Base-by-base conservation (phyloP, 2,113 vertebrate species). In the Drymodes brunneopygia region DNA sequence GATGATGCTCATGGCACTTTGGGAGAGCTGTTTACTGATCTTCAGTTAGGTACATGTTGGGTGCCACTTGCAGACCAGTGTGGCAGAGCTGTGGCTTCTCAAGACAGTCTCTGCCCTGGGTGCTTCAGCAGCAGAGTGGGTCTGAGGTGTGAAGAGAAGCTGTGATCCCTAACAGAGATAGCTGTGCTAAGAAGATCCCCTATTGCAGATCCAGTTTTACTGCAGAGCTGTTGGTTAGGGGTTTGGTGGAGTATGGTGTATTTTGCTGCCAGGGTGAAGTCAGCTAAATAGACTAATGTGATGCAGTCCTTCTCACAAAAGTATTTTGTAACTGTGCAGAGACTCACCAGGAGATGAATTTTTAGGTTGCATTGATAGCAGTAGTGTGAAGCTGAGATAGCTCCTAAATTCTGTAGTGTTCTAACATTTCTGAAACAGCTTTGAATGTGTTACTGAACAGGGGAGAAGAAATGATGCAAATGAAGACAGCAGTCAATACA, bases 31-130 rank as follows among this genome's bases (percentile, higher is more conserved):
- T 38, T 57, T 27, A 5, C 60, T 53, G 27, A 38, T 27, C 14
- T 48, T 56, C 38, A 21, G 16, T 45, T 47, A 21, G 8, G 9
- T 27, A 6, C 2, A 0, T 35, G 4, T 28, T 33, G 44, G 3
- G 7, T 65, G 29, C 28, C 28, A 3, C 29, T 29, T 53, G 45
- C 53, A 71, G 48, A 17, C 35, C 24, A 16, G 7, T 23, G 7
- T 16, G 22, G 15, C 45, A 45, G 19, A 12, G 16, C 33, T 54
- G 19, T 64, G 23, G 10, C 44, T 69, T 53, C 79, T 90, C 7
- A 15, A 60, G 31, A 10, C 3, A 3, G 4, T 6, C 20, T 79
- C 11, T 48, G 2, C 0, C 0, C 17, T 29, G 20, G 4, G 7
- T 14, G 12, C 16, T 62, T 67, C 36, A 38, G 40, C 24, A 56